Evolutionary conservation across 1,140 invertebrate species (phyloP).

Genomic region (Maconellicoccus hirsutus): DNA sequence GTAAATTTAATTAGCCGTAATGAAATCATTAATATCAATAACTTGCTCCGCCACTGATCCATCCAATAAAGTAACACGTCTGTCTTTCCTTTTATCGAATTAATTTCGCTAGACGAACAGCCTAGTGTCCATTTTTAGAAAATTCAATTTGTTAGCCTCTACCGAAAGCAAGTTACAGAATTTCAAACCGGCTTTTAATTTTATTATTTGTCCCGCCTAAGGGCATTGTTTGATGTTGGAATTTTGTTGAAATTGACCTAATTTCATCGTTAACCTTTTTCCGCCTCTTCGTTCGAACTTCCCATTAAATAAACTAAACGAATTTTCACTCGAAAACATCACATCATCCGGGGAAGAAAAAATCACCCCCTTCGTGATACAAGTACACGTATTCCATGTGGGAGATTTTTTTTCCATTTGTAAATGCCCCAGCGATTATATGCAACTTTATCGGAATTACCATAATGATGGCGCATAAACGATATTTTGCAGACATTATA

Average conservation of each 20-base stretch:
- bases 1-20: constrained; percentile 4
- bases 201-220: neutral
- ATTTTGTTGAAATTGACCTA: neutral
- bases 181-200: constrained; percentile 4
- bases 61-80: constrained; percentile 4
- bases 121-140: neutral
- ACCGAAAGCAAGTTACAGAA: neutral
- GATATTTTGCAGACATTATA: too few relatives aligned
- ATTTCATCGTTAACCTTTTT: constrained; percentile 4
- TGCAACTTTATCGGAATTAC: neutral
- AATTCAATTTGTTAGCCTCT: constrained; percentile 1
- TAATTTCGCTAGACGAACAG: neutral
- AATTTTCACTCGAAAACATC: neutral
- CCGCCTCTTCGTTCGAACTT: neutral
- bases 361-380: too few relatives aligned
- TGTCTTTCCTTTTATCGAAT: constrained; percentile 9
- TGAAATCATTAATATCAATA: constrained; percentile 5
- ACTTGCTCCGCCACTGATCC: neutral
- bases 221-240: constrained; percentile 7
- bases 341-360: neutral
- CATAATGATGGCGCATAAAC: neutral
- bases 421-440: neutral
- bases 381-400: too few relatives aligned
- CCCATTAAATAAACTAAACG: neutral
- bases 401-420: too few relatives aligned